Conservation (phyloP, 1,140 invertebrate species). For the Magallana angulata region DNA sequence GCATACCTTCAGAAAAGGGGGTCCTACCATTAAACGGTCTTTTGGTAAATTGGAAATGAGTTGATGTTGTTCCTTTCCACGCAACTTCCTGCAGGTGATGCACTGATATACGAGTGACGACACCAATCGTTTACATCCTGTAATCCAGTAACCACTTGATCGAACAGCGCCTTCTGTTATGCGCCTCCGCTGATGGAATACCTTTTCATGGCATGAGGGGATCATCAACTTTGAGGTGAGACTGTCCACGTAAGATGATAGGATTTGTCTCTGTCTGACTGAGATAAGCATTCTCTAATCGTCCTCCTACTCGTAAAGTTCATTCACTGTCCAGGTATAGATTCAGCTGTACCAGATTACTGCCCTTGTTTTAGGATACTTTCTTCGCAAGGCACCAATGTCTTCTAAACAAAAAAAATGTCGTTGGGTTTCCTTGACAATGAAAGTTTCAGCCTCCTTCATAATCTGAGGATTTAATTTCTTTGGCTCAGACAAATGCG, state of each 20-base stretch:
- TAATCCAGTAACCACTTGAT: too few species aligned
- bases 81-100: too few species aligned
- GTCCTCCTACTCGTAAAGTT: conserved; percentile 45
- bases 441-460: conserved; percentile 25
- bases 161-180: too few species aligned
- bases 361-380: background rate
- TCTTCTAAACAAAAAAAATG: background rate
- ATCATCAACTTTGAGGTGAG: conserved; percentile 46
- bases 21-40: too few species aligned
- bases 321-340: background rate
- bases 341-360: background rate
- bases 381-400: background rate
- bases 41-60: too few species aligned
- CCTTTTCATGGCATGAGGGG: conserved; percentile 15
- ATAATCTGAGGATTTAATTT: background rate
- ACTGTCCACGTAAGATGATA: conserved; percentile 44
- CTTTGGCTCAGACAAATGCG: background rate
- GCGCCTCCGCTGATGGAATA: conserved; percentile 43
- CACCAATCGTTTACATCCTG: too few species aligned
- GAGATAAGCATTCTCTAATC: conserved; percentile 1
- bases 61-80: too few species aligned
- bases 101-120: too few species aligned
- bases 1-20: too few species aligned
- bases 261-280: background rate
- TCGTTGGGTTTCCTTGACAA: background rate